Evolutionary conservation across 2,888 invertebrate species (phyloP).

Genomic region (Cheilosia grossa): DNA sequence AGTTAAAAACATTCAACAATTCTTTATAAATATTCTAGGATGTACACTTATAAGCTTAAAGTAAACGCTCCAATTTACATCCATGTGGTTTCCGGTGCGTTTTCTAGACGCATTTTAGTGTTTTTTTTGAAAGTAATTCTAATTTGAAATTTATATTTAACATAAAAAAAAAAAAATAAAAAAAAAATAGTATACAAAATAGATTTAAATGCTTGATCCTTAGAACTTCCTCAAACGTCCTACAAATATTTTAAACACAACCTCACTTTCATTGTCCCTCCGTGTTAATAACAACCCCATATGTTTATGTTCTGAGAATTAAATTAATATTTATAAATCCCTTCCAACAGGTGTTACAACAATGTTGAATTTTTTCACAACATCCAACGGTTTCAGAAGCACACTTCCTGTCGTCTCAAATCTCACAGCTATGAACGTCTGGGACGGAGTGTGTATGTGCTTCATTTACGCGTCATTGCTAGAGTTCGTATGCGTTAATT

Average conservation of each 20-base stretch:
- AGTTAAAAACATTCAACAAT: too few relatives aligned
- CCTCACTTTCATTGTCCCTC: conserved; percentile 4
- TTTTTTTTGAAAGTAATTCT: too few relatives aligned
- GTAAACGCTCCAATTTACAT: too few relatives aligned
- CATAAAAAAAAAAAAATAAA: too few relatives aligned
- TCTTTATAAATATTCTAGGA: too few relatives aligned
- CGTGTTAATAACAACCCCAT: neutral
- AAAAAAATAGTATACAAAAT: too few relatives aligned
- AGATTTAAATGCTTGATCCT: conserved; percentile 17
- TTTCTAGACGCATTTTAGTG: too few relatives aligned
- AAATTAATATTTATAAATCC: neutral
- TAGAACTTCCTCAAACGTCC: neutral
- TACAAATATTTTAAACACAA: neutral
- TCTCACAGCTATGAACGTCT: conserved; percentile 97
- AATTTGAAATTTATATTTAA: too few relatives aligned
- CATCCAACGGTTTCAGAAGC: conserved; percentile 95
- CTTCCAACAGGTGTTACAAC: conserved; percentile 92
- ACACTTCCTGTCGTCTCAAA: conserved; percentile 97
- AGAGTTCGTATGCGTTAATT: conserved; percentile 97
- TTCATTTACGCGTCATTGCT: conserved; percentile 97
- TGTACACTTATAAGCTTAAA: too few relatives aligned
- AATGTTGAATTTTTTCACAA: conserved; percentile 99
- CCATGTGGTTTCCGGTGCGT: too few relatives aligned
- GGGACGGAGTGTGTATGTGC: conserved; percentile 98
- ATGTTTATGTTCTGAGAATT: neutral